Conservation (phyloP, 2,113 vertebrate genomes). For the Lutjanus erythropterus region DNA sequence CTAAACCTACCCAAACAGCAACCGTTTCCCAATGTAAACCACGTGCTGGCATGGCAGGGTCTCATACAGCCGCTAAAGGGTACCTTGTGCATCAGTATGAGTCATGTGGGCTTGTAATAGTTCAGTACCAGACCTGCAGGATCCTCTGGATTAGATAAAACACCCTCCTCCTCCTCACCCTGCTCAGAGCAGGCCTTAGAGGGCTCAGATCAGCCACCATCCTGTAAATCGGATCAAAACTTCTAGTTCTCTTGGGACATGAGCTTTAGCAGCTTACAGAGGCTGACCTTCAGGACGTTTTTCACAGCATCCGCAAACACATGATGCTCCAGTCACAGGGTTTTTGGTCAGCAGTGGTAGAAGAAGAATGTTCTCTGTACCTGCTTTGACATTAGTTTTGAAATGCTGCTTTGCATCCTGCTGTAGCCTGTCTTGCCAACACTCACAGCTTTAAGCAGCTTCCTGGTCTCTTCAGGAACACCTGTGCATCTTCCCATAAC, state of each 20-base stretch:
- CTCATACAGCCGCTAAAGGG: no score
- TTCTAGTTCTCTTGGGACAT: not conserved
- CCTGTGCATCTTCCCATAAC: not conserved
- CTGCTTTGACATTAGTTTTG: not conserved
- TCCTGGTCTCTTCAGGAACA: not conserved
- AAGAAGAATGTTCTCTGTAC: not conserved
- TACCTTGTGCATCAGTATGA: no score
- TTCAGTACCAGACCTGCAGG: not conserved
- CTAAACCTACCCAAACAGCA: no score
- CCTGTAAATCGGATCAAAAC: conserved; percentile 24
- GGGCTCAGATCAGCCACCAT: conserved; percentile 4
- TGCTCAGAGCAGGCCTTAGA: not conserved
- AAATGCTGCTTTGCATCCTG: not conserved
- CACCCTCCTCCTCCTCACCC: not conserved
- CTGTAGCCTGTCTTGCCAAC: not conserved
- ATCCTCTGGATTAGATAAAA: not conserved
- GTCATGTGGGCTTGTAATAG: not conserved
- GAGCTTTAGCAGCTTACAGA: conserved; percentile 20
- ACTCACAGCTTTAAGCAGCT: not conserved
- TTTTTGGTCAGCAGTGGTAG: not conserved
- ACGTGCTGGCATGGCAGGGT: no score
- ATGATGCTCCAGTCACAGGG: not conserved
- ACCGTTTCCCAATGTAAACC: no score
- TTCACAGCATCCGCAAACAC: not conserved
- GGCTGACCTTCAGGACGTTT: conserved; percentile 18